Conservation (phyloP, 2,888 invertebrate genomes). For the Alcis repandata region DNA sequence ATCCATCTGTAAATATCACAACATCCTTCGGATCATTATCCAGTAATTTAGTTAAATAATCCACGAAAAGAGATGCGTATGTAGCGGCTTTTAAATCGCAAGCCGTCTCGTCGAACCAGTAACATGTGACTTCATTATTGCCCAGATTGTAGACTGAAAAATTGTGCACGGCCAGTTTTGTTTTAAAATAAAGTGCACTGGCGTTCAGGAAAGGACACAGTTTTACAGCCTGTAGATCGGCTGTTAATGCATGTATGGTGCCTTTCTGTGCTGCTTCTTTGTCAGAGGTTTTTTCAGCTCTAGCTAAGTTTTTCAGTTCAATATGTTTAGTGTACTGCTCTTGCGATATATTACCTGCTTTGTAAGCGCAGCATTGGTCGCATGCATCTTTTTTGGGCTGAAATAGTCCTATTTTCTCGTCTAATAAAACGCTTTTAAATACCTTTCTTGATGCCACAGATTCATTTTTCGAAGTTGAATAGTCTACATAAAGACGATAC, state of each 20-base stretch:
- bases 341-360: neutral
- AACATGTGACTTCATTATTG: neutral
- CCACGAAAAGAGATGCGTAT: neutral
- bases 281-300: neutral
- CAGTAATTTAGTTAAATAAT: neutral
- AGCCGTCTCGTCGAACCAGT: constrained; percentile 1
- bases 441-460: neutral
- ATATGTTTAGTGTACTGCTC: neutral
- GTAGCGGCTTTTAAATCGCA: constrained; percentile 4
- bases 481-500: too few species aligned
- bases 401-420: neutral
- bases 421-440: too few species aligned
- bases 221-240: neutral
- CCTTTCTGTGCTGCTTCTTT: neutral
- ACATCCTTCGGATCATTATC: neutral
- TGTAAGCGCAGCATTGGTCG: neutral
- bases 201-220: neutral
- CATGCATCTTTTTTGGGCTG: neutral
- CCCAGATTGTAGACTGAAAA: constrained; percentile 1
- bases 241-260: neutral
- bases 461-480: neutral
- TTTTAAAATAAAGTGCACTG: neutral
- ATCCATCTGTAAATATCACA: too few species aligned
- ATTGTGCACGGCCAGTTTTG: neutral
- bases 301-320: neutral